phyloP scores from a whole-genome alignment of 1,140 invertebrate genomes.

The Schlechtendalia chinensis region DNA sequence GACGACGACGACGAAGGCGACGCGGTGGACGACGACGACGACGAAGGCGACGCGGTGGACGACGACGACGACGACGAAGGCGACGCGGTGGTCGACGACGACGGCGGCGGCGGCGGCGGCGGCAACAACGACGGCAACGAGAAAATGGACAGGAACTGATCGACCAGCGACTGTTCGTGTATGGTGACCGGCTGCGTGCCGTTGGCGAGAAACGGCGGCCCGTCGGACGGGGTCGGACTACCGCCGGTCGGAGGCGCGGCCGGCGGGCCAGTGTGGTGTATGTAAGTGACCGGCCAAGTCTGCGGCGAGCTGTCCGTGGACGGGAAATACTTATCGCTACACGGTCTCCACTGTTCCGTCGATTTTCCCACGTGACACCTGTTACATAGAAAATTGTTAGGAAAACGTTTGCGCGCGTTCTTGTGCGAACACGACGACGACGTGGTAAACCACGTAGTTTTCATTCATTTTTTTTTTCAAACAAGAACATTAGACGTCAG shows the following conservation, averaged over 20 bases:
- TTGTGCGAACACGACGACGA: too few species aligned
- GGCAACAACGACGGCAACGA: background rate
- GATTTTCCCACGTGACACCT: constrained; percentile 75
- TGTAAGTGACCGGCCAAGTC: constrained; percentile 68
- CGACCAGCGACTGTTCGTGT: constrained; percentile 26
- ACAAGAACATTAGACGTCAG: too few species aligned
- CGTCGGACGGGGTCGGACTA: too few species aligned
- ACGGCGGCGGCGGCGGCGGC: too few species aligned
- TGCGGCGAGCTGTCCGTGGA: constrained; percentile 57
- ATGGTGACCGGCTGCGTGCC: background rate
- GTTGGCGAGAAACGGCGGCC: background rate
- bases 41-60: too few species aligned
- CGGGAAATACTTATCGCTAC: constrained; percentile 76
- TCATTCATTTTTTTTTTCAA: too few species aligned
- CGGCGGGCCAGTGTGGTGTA: constrained; percentile 65
- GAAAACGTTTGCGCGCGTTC: too few species aligned
- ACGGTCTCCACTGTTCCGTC: constrained; percentile 76
- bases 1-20: too few species aligned
- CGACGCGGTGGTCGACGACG: background rate
- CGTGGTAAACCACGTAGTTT: too few species aligned
- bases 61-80: background rate
- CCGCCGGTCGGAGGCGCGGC: constrained; percentile 53
- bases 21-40: too few species aligned
- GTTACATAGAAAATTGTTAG: background rate
- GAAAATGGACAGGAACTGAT: constrained; percentile 31